Conservation (phyloP, 2,113 vertebrate species). For the Triplophysa tibetana region DNA sequence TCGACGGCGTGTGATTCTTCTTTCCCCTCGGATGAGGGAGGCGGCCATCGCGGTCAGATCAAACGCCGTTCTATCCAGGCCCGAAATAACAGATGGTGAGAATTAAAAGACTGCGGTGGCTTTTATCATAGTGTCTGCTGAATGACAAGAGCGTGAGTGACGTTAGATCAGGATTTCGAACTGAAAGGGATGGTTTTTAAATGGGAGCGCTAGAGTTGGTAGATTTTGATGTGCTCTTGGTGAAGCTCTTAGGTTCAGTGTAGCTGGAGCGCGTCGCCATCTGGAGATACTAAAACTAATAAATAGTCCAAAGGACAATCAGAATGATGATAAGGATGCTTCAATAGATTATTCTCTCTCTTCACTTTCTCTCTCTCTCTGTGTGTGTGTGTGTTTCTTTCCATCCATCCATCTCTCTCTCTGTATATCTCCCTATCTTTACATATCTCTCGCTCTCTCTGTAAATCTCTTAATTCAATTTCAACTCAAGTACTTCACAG, state of each 20-base stretch:
- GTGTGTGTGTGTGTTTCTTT: too few species aligned
- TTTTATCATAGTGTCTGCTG: background rate
- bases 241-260: slow-evolving; percentile 26
- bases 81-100: slow-evolving; percentile 11
- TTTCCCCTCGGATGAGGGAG: background rate
- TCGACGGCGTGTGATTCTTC: background rate
- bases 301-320: slow-evolving; percentile 1
- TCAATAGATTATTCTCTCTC: background rate
- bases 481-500: too few species aligned
- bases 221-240: background rate
- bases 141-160: slow-evolving; percentile 5
- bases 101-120: slow-evolving; percentile 8
- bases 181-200: slow-evolving; percentile 1
- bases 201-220: background rate
- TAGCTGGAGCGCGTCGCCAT: slow-evolving; percentile 35
- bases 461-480: too few species aligned
- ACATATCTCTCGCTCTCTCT: too few species aligned
- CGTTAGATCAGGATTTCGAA: slow-evolving; percentile 1
- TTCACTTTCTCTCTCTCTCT: background rate
- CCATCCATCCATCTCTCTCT: too few species aligned
- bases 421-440: too few species aligned
- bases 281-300: slow-evolving; percentile 55
- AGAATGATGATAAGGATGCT: slow-evolving; percentile 26
- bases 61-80: background rate
- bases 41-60: background rate